Evolutionary conservation across 1,140 invertebrate genomes (phyloP).

Genomic region (Atta colombica): DNA sequence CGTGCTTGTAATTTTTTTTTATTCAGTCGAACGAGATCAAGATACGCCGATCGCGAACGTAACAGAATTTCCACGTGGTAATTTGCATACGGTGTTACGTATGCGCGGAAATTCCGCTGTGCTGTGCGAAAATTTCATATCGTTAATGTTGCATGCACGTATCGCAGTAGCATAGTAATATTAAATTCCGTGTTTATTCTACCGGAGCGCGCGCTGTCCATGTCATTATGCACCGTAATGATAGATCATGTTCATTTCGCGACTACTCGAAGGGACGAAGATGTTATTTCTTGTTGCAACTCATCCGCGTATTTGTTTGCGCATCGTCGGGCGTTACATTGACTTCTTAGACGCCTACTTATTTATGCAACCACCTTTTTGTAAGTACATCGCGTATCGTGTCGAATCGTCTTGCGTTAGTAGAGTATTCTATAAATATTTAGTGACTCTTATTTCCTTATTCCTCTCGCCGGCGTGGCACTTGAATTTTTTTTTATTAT

Average conservation of each 20-base stretch:
- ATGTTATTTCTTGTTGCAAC: background rate
- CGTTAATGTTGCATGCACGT: constrained; percentile 39
- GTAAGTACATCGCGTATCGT: constrained; percentile 18
- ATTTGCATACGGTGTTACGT: constrained; percentile 27
- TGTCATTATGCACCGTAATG: constrained; percentile 36
- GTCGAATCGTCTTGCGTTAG: constrained; percentile 28
- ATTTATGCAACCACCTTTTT: constrained; percentile 53
- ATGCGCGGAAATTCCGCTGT: constrained; percentile 37
- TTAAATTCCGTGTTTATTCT: constrained; percentile 58
- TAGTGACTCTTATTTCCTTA: constrained; percentile 37
- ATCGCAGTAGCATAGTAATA: constrained; percentile 25
- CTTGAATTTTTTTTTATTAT: constrained; percentile 37
- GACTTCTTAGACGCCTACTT: constrained; percentile 38
- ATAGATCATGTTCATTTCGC: constrained; percentile 34
- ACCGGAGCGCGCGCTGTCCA: background rate
- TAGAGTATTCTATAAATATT: constrained; percentile 54
- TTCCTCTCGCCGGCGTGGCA: background rate
- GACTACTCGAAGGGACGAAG: background rate
- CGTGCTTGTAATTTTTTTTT: constrained; percentile 3
- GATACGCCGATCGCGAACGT: constrained; percentile 26
- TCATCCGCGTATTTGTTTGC: constrained; percentile 1
- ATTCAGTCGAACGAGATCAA: constrained; percentile 8
- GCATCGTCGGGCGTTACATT: constrained; percentile 11
- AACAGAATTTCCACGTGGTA: constrained; percentile 31
- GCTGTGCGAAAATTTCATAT: constrained; percentile 42